These are phyloP conservation scores for Hylyphantes graminicola DNA, from an alignment of 1,140 invertebrate species.

Conservation along the genomic window DNA sequence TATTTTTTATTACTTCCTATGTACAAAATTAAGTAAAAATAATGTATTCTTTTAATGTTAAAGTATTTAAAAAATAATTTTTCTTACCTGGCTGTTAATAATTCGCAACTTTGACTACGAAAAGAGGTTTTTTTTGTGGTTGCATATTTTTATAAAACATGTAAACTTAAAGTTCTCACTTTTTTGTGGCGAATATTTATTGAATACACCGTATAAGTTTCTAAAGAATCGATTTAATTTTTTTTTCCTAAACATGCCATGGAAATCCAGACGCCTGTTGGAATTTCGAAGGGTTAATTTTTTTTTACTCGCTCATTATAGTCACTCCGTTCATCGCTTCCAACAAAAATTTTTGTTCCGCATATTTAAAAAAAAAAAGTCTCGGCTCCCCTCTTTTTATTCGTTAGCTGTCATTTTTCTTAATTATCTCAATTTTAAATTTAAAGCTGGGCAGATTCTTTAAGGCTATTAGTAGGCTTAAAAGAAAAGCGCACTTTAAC, in stretches of 20 bases:
- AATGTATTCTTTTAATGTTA: too few relatives aligned
- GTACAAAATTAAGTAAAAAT: too few relatives aligned
- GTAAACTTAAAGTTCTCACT: conserved; percentile 4
- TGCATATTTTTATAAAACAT: conserved; percentile 6
- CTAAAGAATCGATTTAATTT: conserved; percentile 10
- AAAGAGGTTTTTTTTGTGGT: neutral
- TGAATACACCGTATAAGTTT: conserved; percentile 14
- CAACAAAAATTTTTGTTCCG: conserved; percentile 56
- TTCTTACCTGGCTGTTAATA: too few relatives aligned
- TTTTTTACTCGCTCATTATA: conserved; percentile 45
- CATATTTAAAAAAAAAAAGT: conserved; percentile 49
- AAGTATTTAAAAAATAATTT: too few relatives aligned
- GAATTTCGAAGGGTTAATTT: conserved; percentile 46
- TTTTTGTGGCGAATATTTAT: conserved; percentile 26
- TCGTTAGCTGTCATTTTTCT: conserved; percentile 52
- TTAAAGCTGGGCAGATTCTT: conserved; percentile 58
- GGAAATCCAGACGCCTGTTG: conserved; percentile 43
- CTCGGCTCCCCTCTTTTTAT: conserved; percentile 18
- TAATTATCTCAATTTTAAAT: conserved; percentile 61
- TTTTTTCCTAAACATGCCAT: conserved; percentile 18
- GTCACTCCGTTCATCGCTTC: conserved; percentile 39
- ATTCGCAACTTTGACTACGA: too few relatives aligned
- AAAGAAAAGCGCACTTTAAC: conserved; percentile 36
- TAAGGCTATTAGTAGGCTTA: conserved; percentile 59
- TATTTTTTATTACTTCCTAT: too few relatives aligned